Evolutionary conservation across 2,113 vertebrate genomes (phyloP).

Genomic region (Todiramphus chloris): DNA sequence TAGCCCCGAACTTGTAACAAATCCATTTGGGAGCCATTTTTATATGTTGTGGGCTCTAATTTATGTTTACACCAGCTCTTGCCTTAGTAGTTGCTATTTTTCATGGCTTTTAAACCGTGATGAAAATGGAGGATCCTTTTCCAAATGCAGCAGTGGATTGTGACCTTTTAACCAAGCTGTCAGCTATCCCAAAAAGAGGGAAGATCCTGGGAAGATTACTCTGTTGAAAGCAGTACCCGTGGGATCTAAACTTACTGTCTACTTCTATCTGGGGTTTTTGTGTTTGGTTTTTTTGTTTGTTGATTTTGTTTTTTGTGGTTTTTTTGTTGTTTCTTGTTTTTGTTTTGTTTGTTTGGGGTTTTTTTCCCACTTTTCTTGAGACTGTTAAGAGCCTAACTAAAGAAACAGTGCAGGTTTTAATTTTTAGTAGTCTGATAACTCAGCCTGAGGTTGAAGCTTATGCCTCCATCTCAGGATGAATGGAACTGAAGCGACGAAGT

Average conservation of each 20-base stretch:
- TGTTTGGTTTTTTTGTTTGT: too few relatives aligned
- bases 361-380: background rate
- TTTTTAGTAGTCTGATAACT: background rate
- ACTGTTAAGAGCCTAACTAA: background rate
- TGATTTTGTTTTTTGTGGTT: too few relatives aligned
- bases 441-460: background rate
- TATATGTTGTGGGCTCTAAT: background rate
- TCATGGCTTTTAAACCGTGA: background rate
- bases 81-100: background rate
- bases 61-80: background rate
- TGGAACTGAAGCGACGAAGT: background rate
- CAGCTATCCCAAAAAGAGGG: background rate
- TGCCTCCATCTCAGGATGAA: background rate
- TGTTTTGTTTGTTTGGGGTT: background rate
- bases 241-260: background rate
- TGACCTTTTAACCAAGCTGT: background rate
- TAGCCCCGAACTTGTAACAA: background rate
- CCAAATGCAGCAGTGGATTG: background rate
- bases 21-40: background rate
- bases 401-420: background rate
- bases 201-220: background rate
- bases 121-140: background rate
- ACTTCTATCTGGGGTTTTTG: background rate
- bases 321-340: too few relatives aligned
- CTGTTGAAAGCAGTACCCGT: background rate